A percentile compares a stretch with the other conserved stretches of the same genome.
Conservation (phyloP, 2,113 vertebrate genomes). For the Ifrita kowaldi region DNA sequence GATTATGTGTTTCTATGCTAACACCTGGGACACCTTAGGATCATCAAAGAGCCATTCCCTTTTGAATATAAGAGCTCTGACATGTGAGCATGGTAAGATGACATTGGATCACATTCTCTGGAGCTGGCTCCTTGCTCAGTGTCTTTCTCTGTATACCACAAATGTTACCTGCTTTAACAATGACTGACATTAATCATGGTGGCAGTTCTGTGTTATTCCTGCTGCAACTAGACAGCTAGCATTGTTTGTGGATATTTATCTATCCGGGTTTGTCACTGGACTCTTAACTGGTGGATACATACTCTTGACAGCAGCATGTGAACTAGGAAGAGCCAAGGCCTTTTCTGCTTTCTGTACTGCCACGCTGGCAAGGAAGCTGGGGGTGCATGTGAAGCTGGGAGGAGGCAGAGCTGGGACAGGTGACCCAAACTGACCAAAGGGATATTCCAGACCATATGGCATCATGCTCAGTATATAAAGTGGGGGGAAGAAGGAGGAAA, state of each 20-base stretch:
- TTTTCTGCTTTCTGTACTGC: not conserved
- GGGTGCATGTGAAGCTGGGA: not conserved
- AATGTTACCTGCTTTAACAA: not conserved
- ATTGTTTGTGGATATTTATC: not conserved
- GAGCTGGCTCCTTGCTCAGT: not conserved
- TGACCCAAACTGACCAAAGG: not conserved
- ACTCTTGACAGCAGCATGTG: not conserved
- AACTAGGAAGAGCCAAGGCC: not conserved
- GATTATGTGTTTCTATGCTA: no score
- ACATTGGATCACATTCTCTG: not conserved
- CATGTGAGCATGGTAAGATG: not conserved
- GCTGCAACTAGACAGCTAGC: not conserved
- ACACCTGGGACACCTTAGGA: not conserved
- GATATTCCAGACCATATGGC: not conserved
- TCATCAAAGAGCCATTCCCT: not conserved
- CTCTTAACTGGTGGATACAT: not conserved
- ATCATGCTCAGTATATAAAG: not conserved
- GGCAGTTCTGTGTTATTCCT: not conserved
- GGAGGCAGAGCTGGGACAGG: not conserved
- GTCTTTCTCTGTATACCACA: not conserved
- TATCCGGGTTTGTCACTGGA: not conserved
- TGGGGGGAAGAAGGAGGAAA: not conserved
- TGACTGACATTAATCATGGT: not conserved
- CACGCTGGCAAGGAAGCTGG: not conserved
- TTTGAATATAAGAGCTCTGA: not conserved